These are phyloP conservation scores for Chamaedrilus cognettii DNA, from an alignment of 2,888 invertebrate species.

Conservation along the genomic window DNA sequence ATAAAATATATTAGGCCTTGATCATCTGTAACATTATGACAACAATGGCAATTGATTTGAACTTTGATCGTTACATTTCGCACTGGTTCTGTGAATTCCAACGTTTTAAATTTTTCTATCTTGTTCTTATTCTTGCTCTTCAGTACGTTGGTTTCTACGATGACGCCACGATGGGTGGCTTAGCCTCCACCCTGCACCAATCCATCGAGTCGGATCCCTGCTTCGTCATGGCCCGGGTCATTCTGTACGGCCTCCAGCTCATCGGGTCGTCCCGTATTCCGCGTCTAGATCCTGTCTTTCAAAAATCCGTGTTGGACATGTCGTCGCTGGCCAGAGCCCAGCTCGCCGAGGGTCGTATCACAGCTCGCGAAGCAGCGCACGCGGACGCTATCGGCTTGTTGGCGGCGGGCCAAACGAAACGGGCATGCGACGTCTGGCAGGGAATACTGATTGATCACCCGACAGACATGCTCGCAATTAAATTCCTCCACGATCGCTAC, in stretches of 20 bases:
- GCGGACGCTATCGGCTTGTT: conserved; percentile 58
- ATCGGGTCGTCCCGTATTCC: conserved; percentile 59
- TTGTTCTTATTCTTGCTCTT: no score
- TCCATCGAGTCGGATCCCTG: conserved; percentile 61
- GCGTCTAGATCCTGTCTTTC: conserved; percentile 49
- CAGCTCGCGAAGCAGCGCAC: conserved; percentile 58
- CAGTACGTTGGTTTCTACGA: conserved; percentile 60
- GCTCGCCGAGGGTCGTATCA: conserved; percentile 39
- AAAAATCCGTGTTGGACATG: conserved; percentile 51
- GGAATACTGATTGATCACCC: conserved; percentile 61
- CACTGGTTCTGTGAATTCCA: no score
- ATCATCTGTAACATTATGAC: no score
- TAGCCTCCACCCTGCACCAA: conserved; percentile 54
- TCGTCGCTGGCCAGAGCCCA: conserved; percentile 45
- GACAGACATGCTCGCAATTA: conserved; percentile 62
- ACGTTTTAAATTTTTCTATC: no score
- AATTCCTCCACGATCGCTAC: conserved; percentile 60
- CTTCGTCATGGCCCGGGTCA: conserved; percentile 61
- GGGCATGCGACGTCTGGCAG: conserved; percentile 61
- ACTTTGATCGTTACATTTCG: no score
- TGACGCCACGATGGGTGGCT: conserved; percentile 59
- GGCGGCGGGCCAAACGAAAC: conserved; percentile 58
- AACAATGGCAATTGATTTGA: no score
- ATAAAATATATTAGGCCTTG: no score
- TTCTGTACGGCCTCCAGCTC: conserved; percentile 60